Evolutionary conservation across 1,140 invertebrate species (phyloP).

Genomic region (Nasonia vitripennis): DNA sequence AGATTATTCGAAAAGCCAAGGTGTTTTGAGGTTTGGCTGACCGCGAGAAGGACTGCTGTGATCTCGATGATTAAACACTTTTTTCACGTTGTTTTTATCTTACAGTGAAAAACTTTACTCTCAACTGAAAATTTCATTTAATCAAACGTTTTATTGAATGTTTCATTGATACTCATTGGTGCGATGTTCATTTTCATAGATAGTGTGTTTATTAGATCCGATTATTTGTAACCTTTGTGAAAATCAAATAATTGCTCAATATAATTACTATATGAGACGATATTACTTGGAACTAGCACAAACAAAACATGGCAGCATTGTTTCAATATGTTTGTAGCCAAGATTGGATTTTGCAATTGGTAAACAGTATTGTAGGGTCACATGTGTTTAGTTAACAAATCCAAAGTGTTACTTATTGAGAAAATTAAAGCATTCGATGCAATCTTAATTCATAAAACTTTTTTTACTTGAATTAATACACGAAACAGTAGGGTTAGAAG

Average conservation of each 20-base stretch:
- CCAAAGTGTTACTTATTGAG: background rate
- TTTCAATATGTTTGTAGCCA: background rate
- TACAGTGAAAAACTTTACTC: background rate
- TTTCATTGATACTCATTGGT: background rate
- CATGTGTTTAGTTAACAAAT: background rate
- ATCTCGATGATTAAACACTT: background rate
- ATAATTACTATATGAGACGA: background rate
- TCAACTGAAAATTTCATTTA: background rate
- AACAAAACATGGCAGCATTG: background rate
- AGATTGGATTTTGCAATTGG: background rate
- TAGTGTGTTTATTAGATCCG: background rate
- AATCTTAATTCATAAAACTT: background rate
- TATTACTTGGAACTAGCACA: background rate
- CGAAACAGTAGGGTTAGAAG: background rate
- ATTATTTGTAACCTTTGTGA: background rate
- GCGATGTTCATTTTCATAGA: background rate
- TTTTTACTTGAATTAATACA: background rate
- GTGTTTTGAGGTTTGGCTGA: background rate
- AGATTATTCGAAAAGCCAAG: background rate
- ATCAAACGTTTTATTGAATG: background rate
- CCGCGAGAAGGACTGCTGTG: background rate
- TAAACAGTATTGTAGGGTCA: background rate
- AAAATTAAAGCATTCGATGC: background rate
- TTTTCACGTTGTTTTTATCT: background rate
- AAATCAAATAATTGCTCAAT: background rate